phyloP scores from a whole-genome alignment of 2,888 invertebrate genomes.

The Idaea straminata region DNA sequence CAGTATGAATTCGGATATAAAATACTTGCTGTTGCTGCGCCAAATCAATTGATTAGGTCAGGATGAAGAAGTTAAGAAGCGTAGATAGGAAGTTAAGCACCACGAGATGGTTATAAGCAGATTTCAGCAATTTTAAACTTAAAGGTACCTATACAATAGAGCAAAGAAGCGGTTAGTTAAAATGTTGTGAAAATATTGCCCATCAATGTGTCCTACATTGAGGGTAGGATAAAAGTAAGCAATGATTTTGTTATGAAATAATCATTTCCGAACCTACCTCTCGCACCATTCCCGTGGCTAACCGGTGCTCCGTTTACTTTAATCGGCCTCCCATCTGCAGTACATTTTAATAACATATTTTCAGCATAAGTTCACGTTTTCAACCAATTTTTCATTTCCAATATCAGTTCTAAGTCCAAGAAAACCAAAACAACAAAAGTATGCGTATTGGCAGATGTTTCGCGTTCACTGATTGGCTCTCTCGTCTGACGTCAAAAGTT shows the following conservation, averaged over 20 bases:
- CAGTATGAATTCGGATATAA: too few relatives aligned
- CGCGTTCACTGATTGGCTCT: constrained; percentile 66
- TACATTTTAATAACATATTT: constrained; percentile 77
- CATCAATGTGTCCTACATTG: not conserved
- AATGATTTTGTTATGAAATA: constrained; percentile 3
- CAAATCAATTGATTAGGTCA: too few relatives aligned
- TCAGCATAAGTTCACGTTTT: constrained; percentile 55
- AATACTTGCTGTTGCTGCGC: too few relatives aligned
- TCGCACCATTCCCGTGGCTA: constrained; percentile 68
- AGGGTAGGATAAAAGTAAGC: not conserved
- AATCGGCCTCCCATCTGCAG: constrained; percentile 74
- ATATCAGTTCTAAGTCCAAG: constrained; percentile 41
- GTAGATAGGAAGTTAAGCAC: too few relatives aligned
- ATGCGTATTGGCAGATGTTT: constrained; percentile 37
- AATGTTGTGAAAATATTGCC: not conserved
- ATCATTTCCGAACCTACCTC: constrained; percentile 57
- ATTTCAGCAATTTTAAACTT: too few relatives aligned
- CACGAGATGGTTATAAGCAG: too few relatives aligned
- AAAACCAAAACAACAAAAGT: constrained; percentile 50
- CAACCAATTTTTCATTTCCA: constrained; percentile 47
- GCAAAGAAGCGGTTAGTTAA: too few relatives aligned
- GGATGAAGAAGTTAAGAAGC: too few relatives aligned
- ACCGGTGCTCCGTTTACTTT: constrained; percentile 71
- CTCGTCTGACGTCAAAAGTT: constrained; percentile 71
- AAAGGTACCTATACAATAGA: too few relatives aligned